Conservation (phyloP, 2,888 invertebrate species). For the Perizoma affinitatum region DNA sequence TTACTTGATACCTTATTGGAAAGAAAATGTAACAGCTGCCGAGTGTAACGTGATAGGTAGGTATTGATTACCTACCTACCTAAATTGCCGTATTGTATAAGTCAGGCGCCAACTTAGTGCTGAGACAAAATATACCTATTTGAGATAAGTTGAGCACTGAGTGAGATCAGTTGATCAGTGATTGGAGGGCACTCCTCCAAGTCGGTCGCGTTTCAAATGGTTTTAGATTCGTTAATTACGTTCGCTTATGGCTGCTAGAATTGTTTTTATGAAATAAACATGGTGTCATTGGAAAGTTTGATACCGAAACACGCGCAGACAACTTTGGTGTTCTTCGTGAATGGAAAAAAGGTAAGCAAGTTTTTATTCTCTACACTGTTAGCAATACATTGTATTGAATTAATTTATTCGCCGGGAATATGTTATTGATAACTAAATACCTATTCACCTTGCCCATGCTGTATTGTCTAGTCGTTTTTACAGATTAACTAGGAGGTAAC, state of each 20-base stretch:
- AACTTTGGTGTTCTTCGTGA: slow-evolving; percentile 84
- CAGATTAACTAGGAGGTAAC: too few species aligned
- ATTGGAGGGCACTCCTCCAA: slow-evolving; percentile 36
- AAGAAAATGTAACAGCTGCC: background rate
- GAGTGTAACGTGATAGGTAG: too few species aligned
- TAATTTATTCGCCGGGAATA: too few species aligned
- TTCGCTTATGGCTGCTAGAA: slow-evolving; percentile 23
- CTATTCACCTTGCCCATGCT: too few species aligned
- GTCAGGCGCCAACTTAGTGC: background rate
- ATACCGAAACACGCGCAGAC: slow-evolving; percentile 56
- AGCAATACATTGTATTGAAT: too few species aligned
- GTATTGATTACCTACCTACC: background rate
- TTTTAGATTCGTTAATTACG: slow-evolving; percentile 6
- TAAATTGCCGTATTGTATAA: background rate
- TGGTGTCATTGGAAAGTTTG: slow-evolving; percentile 43
- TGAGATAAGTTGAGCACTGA: background rate
- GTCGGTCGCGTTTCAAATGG: slow-evolving; percentile 32
- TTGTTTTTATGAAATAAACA: slow-evolving; percentile 11
- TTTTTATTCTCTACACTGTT: background rate
- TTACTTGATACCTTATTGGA: slow-evolving; percentile 5
- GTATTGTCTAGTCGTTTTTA: too few species aligned
- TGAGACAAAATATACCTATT: slow-evolving; percentile 1
- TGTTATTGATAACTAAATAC: too few species aligned
- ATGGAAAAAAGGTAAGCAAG: slow-evolving; percentile 84
- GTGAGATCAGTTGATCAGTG: slow-evolving; percentile 36